Evolutionary conservation across 2,888 invertebrate genomes (phyloP), one percentile per base, ranked within the genome.

Genomic region (Mellilla xanthometata): DNA sequence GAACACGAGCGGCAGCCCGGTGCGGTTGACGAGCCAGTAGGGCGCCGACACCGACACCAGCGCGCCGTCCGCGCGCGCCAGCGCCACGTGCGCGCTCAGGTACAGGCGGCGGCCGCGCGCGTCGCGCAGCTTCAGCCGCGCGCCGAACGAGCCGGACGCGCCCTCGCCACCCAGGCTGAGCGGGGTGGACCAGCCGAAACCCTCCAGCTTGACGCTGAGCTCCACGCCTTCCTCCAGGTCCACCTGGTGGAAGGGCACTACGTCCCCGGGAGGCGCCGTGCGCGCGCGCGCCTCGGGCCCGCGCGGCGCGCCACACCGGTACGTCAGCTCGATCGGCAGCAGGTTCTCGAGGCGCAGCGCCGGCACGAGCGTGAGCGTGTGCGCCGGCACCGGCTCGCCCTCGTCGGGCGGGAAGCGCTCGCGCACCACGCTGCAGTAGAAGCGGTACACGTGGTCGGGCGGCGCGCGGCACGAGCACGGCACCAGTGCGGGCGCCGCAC

Each of bases 11-110:
- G 99, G 99, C 50, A 99, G 88, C 0, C 99, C 99, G 3, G 98
- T 96, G 80, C 96, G 96, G 89, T 99, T 99, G 47, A 99, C 94
- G 57, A 99, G 93, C 99, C 99, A 99, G 86, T 95, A 98, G 2
- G 96, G 95, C 2, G 96, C 95, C 34, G 94, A 94, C 13, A 98
- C 91, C 11, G 93, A 93, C 60, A 97, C 91, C 92, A 94, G 72
- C 27, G 13, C 29, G 12, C 82, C 86, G 29, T 89, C 87, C 1
- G 82, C 79, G 46, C 73, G 70, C 49, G 79, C 80, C 43, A 79
- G 58, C 2, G 79, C 70, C 44, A 88, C 93, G 19, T 93, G 90
- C 0, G 95, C 94, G 44, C 93, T 92, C 12, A 99, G 90, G 60
- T 95, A 93, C 7, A 98, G 88, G 44, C 95, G 91, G 32, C 98